Evolutionary conservation across 2,888 invertebrate species (phyloP).

Genomic region (Ochropleura leucogaster): DNA sequence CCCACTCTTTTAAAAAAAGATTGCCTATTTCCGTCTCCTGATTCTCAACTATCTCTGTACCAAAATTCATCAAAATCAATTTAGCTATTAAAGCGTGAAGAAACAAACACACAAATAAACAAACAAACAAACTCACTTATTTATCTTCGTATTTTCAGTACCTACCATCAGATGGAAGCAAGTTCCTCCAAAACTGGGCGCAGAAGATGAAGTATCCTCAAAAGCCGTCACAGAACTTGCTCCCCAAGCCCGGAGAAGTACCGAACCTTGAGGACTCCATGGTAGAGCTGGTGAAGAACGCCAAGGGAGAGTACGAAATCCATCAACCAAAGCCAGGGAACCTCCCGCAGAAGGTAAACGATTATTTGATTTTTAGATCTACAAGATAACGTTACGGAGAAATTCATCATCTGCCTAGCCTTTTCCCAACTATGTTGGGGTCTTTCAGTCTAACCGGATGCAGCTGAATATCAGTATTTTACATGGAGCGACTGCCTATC

Average conservation of each 20-base stretch:
- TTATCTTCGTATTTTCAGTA: constrained; percentile 71
- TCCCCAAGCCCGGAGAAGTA: constrained; percentile 75
- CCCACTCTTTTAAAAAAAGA: too few species aligned
- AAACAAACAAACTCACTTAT: too few species aligned
- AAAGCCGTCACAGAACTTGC: constrained; percentile 57
- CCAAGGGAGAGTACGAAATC: constrained; percentile 84
- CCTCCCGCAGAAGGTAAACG: constrained; percentile 77
- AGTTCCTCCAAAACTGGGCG: constrained; percentile 92
- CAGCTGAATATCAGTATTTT: too few species aligned
- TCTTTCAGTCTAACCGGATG: too few species aligned
- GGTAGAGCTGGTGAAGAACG: constrained; percentile 83
- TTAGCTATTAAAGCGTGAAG: too few species aligned
- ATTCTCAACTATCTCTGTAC: too few species aligned
- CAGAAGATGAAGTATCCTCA: constrained; percentile 86
- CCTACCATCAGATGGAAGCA: constrained; percentile 86
- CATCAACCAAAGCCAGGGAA: constrained; percentile 84
- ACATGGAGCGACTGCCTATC: too few species aligned
- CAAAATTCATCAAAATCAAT: too few species aligned
- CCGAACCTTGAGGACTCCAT: constrained; percentile 85
- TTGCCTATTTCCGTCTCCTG: too few species aligned
- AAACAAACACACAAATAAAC: too few species aligned
- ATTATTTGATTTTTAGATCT: neutral
- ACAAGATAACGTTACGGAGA: neutral
- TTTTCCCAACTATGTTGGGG: too few species aligned
- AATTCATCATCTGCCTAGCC: too few species aligned